Evolutionary conservation across 1,140 invertebrate species (phyloP), one percentile per base, ranked within the genome.

Genomic region (Paraescarpia echinospica): DNA sequence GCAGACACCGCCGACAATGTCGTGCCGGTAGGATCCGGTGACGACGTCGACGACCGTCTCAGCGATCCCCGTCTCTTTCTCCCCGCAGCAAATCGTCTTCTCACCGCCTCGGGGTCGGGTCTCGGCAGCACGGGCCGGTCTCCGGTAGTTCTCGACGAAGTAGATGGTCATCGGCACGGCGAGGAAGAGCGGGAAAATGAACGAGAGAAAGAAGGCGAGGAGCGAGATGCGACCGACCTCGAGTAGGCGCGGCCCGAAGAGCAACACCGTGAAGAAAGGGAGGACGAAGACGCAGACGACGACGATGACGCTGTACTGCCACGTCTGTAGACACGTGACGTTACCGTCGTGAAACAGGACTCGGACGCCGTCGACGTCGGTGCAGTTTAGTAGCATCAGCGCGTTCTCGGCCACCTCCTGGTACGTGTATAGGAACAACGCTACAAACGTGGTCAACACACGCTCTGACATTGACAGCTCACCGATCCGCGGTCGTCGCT

Each of bases 401-500:
- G 41, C 34, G 33, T 34, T 35, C 48, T 91, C 91, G 12, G 91
- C 91, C 33, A 91, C 33, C 33, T 33, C 91, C 91, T 91, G 91
- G 91, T 91, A 91, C 34, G 91, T 91, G n/a, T 35, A 91, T 12
- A 91, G 91, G 91, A 91, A 91, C 48, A 91, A 34, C 48, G 34
- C 12, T 22, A 91, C 33, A 34, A 91, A 48, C 9, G 41, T 48
- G 6, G 48, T 34, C n/a, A 91, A 35, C 34, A 91, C 34, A 1
- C 91, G 9, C 59, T 77, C 59, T 5, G 89, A 9, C 35, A 90
- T 90, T 22, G 34, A 34, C 34, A 33, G 18, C 18, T 31, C 1
- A 12, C 34, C 48, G 48, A 91, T 91, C 12, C 91, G 91, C 8
- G 91, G 91, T 5, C 41, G 34, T 18, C 48, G 33, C 35, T 33